Evolutionary conservation across 2,888 invertebrate species (phyloP).

Genomic region (Bimastos eiseni): DNA sequence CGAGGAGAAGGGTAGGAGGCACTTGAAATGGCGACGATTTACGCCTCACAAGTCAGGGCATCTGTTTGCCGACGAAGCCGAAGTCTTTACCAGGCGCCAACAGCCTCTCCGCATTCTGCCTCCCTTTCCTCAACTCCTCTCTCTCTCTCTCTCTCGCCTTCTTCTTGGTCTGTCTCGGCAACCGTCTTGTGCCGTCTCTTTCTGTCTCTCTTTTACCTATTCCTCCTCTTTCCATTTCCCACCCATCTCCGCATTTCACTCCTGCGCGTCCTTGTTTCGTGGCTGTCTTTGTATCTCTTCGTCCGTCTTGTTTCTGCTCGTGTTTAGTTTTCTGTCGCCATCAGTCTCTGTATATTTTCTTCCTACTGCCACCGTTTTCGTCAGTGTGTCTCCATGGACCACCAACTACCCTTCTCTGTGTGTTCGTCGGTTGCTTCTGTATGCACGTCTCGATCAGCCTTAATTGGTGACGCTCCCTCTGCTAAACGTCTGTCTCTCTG

Average conservation of each 20-base stretch:
- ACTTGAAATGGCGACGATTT: not conserved
- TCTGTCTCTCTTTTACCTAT: too few relatives aligned
- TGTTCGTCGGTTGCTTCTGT: not conserved
- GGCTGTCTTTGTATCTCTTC: too few relatives aligned
- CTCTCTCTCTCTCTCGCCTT: not conserved
- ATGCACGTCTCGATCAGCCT: constrained; percentile 28
- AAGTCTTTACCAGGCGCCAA: not conserved
- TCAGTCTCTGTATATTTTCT: not conserved
- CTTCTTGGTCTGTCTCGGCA: not conserved
- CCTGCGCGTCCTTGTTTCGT: too few relatives aligned
- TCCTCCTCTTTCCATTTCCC: too few relatives aligned
- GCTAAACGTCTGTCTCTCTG: not conserved
- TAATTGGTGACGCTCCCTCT: constrained; percentile 17
- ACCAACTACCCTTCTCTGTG: not conserved
- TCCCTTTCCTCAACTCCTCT: not conserved
- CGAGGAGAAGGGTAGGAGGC: too few relatives aligned
- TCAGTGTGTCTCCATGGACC: not conserved
- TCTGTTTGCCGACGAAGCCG: constrained; percentile 7
- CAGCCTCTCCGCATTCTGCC: not conserved
- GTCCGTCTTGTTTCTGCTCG: not conserved
- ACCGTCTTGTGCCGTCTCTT: too few relatives aligned
- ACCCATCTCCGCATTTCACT: too few relatives aligned
- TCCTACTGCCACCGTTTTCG: not conserved
- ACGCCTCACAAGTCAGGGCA: constrained; percentile 5
- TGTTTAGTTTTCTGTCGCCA: not conserved